Evolutionary conservation across 1,140 invertebrate genomes (phyloP), one percentile per base, ranked within the genome.

Genomic region (Scaptodrosophila lebanonensis): DNA sequence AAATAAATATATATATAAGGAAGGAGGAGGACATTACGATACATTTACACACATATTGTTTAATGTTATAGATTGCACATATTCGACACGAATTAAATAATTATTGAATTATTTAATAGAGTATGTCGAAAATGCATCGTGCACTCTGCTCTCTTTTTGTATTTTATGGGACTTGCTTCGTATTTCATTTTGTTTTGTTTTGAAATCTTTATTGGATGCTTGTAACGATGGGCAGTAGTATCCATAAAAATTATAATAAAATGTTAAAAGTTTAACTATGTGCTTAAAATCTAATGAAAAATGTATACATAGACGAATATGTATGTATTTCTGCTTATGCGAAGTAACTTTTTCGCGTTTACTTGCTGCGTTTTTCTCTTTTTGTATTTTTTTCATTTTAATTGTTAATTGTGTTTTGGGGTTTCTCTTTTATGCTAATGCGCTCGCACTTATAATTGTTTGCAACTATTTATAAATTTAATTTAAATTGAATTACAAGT

Each of bases 241-340:
- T 85, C 77, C 83, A 85, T 85, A 83, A 72, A 73, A 85, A 85
- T 85, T 79, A 82, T 75, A 82, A 85, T 85, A 85, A 85, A 85
- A 85, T 85, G 83, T 85, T 85, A 85, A 85, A 85, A 85, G 83
- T 85, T 85, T 85, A 85, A 85, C 83, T 85, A 85, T 85, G 77
- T 83, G 68, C 83, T 85, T 85, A 85, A 33, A 75, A 52, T 85
- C 83, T 85, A 85, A 76, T 85, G 83, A 85, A 85, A 72, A 85
- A 73, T 83, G 83, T 85, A 85, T 85, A 85, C 83, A 84, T 84
- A 82, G 82, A 84, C 75, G 68, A 84, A 77, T 84, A 84, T 84
- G 83, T 85, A 77, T 60, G 57, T 73, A 66, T 72, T 67, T 76
- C 62, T 49, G 59, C 61, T 25, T 62, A 60, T 57, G 32, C 53